Percentiles rank a stretch among this genome's conserved stretches.
Evolutionary conservation across 2,113 vertebrate genomes (phyloP).

Genomic region (Aix galericulata): DNA sequence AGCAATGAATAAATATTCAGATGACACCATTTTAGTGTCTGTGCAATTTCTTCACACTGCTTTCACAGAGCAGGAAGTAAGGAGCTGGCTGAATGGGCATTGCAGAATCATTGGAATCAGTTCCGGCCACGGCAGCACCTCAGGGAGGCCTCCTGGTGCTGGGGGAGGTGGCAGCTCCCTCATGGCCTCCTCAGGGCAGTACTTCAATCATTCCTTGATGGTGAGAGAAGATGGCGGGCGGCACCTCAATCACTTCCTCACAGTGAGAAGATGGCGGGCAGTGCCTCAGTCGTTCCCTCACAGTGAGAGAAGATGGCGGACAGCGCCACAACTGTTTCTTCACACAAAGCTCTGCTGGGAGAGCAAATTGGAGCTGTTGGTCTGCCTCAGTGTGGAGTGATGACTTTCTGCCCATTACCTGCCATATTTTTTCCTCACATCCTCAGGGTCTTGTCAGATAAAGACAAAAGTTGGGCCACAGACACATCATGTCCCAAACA

Average conservation of each 20-base stretch:
- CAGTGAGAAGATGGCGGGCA: not conserved
- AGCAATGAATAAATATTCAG: not conserved
- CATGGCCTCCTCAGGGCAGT: not conserved
- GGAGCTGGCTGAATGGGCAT: not conserved
- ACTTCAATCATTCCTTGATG: accelerated
- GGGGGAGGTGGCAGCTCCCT: accelerated
- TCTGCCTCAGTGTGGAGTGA: accelerated
- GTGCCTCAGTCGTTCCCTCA: no score
- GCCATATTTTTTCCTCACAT: accelerated
- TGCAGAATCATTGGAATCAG: not conserved
- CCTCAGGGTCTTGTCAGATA: not conserved
- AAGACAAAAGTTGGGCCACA: not conserved
- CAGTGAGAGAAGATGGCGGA: accelerated
- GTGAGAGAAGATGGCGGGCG: no score
- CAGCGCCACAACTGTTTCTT: not conserved
- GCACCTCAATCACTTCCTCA: no score
- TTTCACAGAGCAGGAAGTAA: not conserved
- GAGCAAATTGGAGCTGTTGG: accelerated
- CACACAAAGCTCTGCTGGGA: not conserved
- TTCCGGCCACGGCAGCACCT: accelerated
- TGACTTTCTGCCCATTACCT: accelerated
- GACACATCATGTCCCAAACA: not conserved
- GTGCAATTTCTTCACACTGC: not conserved
- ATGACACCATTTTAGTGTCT: not conserved
- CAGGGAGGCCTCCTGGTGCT: not conserved